A percentile compares a stretch with the other conserved stretches of the same genome.
These are phyloP conservation scores for Todiramphus saurophagus DNA, from an alignment of 2,113 vertebrate genomes.

Conservation along the genomic window DNA sequence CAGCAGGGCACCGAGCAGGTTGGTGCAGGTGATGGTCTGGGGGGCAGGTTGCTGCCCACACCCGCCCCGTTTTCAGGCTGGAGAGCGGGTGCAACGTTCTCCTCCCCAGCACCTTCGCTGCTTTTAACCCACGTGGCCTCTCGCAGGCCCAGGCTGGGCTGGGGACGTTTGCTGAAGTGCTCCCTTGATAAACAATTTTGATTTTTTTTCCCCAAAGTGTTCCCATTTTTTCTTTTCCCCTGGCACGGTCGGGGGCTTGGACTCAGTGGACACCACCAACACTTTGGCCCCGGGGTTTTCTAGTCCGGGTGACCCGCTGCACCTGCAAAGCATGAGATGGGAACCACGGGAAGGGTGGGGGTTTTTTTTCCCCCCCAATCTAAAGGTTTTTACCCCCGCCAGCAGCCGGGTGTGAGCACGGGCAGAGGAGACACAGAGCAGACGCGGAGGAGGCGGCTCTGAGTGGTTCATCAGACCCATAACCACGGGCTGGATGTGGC, in stretches of 20 bases:
- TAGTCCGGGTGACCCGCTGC: fast-evolving
- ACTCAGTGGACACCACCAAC: fast-evolving
- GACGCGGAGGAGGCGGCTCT: fast-evolving
- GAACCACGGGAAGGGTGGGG: fast-evolving
- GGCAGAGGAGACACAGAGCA: background rate
- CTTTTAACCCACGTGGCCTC: background rate
- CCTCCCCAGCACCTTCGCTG: background rate
- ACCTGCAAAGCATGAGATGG: fast-evolving
- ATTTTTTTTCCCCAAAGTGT: background rate
- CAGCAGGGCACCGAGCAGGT: background rate
- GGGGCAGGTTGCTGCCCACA: background rate
- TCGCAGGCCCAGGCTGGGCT: background rate
- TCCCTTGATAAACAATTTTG: background rate
- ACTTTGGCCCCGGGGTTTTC: background rate
- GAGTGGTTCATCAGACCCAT: background rate
- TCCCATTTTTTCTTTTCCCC: background rate
- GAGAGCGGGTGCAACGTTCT: fast-evolving
- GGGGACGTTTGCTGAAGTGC: background rate
- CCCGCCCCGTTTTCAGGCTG: background rate
- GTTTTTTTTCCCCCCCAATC: fast-evolving
- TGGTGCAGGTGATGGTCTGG: fast-evolving
- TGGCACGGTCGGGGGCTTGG: background rate
- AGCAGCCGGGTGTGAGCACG: fast-evolving
- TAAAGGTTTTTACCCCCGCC: fast-evolving
- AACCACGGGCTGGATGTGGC: fast-evolving